Percentiles rank a stretch among this genome's conserved stretches.
Evolutionary conservation across 2,113 vertebrate species (phyloP).

Genomic region (Myiozetetes cayanensis): DNA sequence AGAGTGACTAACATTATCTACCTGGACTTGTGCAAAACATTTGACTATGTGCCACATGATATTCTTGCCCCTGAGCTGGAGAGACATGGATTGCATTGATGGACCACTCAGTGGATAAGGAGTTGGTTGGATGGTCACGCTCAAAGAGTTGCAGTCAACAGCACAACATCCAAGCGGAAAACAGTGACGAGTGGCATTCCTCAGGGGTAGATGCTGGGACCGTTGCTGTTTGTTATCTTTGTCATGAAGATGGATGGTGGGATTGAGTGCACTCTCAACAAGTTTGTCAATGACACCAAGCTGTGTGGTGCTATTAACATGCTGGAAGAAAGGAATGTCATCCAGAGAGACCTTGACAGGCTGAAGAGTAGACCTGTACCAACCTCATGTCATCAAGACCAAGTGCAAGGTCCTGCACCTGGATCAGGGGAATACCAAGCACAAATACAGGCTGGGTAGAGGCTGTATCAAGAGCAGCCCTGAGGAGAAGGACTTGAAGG

Average conservation of each 20-base stretch:
- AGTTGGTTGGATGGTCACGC: neutral
- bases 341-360: no score
- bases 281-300: accelerated
- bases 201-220: neutral
- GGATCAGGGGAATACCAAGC: neutral
- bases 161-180: neutral
- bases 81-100: neutral
- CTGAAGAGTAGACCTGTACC: neutral
- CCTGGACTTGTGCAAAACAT: neutral
- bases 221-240: neutral
- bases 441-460: neutral
- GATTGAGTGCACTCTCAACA: neutral
- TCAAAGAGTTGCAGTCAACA: neutral
- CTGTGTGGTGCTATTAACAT: neutral
- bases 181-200: neutral
- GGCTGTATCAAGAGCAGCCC: neutral
- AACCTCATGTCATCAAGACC: neutral
- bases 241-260: accelerated
- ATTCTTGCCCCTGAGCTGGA: neutral
- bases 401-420: neutral
- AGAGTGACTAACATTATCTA: neutral
- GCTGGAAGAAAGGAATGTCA: neutral
- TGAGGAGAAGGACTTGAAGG: neutral
- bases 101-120: neutral
- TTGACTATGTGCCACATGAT: neutral